These are phyloP conservation scores for Anguilla anguilla DNA, from an alignment of 2,797 vertebrate species.

Conservation along the genomic window DNA sequence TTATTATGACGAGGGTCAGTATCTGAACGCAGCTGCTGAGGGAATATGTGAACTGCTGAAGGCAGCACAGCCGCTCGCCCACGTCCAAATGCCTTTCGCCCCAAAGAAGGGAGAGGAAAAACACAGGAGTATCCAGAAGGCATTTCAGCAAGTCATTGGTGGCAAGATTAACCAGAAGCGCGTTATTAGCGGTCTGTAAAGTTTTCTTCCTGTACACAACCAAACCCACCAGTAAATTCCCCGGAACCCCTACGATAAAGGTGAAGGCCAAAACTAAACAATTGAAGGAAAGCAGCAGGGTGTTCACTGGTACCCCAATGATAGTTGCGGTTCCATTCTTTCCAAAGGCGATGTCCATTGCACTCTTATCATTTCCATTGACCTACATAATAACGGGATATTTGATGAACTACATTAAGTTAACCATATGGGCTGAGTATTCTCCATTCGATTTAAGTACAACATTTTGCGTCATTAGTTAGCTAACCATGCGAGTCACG, in stretches of 20 bases:
- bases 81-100: slow-evolving; percentile 13
- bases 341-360: slow-evolving; percentile 30
- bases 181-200: slow-evolving; percentile 60
- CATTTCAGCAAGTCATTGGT: slow-evolving; percentile 64
- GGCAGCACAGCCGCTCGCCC: slow-evolving; percentile 46
- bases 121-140: slow-evolving; percentile 59
- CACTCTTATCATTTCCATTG: neutral
- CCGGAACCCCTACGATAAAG: slow-evolving; percentile 50
- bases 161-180: slow-evolving; percentile 61
- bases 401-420: neutral
- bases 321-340: slow-evolving; percentile 39
- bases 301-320: neutral
- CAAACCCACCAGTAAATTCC: slow-evolving; percentile 65
- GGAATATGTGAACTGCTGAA: slow-evolving; percentile 65
- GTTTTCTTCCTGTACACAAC: slow-evolving; percentile 57
- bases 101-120: slow-evolving; percentile 53
- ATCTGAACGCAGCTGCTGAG: slow-evolving; percentile 69
- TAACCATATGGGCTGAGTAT: neutral
- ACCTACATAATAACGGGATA: neutral
- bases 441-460: neutral
- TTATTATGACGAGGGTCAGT: slow-evolving; percentile 65
- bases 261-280: slow-evolving; percentile 50
- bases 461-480: slow-evolving; percentile 10
- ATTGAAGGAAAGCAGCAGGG: slow-evolving; percentile 52
- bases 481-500: slow-evolving; percentile 24